Evolutionary conservation across 92 coral and sea anemone genomes (phyloP), one percentile per base, ranked within the genome.

Genomic region (Montipora capitata): DNA sequence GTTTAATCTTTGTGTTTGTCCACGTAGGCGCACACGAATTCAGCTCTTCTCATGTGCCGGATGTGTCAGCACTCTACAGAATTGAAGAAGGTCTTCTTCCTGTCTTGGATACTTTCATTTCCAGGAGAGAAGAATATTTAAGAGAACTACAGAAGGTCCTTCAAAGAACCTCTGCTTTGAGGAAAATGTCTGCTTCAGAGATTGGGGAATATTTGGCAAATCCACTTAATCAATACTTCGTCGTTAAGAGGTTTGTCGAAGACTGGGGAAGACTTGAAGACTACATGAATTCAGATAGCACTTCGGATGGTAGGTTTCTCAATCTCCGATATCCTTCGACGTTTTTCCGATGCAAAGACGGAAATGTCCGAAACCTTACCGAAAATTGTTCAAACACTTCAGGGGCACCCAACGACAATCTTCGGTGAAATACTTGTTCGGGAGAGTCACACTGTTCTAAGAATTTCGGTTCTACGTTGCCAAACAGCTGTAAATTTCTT

Each of bases 261-360:
- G 73, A 64, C 62, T 91, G 94, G 94, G 94, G 91, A 27, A 78
- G 57, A 10, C 51, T 84, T 45, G 81, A 38, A n/a, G 83, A 90
- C 3, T 72, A 77, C 20, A 10, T 73, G 65, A 40, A 78, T 42
- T 85, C 88, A 4, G 86, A 90, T 4, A 45, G 15, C 16, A 61
- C 61, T 7, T 16, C 40, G 10, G 67, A 77, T 9, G 80, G 92
- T 89, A 69, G 57, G 92, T 68, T 56, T 10, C 62, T 9, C 10
- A 12, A 42, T 18, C 15, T 27, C 35, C 35, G 43, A 9, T 3
- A 15, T 48, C 52, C 10, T 5, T 10, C 49, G 77, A n/a, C 2
- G 0, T 73, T 49, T 67, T 67, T 3, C 70, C 70, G 70, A 65
- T 4, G 68, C 7, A 8, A 35, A 62, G 35, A 2, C 68, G 38